phyloP scores from a whole-genome alignment of 2,888 invertebrate species.

The Eupithecia subfuscata region DNA sequence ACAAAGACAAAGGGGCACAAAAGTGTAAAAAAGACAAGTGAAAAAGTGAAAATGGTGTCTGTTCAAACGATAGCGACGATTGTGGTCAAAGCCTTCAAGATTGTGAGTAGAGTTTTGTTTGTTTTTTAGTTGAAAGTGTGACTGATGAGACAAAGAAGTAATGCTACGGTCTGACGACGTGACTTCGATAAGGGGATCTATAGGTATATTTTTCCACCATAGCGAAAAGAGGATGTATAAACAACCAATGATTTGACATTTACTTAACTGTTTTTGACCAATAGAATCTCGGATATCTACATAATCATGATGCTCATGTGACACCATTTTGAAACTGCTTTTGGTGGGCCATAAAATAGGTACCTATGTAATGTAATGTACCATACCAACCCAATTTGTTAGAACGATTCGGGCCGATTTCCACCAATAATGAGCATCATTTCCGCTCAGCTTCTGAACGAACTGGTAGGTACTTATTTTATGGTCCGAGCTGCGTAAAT shows the following conservation, averaged over 20 bases:
- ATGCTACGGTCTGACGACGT: constrained; percentile 35
- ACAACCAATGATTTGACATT: not conserved
- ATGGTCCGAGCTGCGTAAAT: too few relatives aligned
- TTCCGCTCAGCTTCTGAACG: not conserved
- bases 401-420: not conserved
- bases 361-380: too few relatives aligned
- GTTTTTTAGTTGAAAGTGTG: constrained; percentile 41
- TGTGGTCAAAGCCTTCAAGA: constrained; percentile 91
- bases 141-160: constrained; percentile 32
- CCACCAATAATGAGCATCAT: not conserved
- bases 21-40: constrained; percentile 45
- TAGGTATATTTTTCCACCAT: constrained; percentile 5
- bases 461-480: not conserved
- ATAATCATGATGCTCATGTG: too few relatives aligned
- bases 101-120: constrained; percentile 85
- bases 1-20: constrained; percentile 60
- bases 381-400: not conserved
- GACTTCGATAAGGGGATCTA: constrained; percentile 33
- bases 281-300: too few relatives aligned
- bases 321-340: not conserved
- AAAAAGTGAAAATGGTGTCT: constrained; percentile 88
- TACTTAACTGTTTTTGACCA: too few relatives aligned
- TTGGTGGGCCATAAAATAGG: not conserved
- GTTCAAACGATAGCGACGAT: constrained; percentile 92
- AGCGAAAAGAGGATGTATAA: not conserved